phyloP scores from a whole-genome alignment of 2,797 vertebrate species.

The Mastacembelus armatus region DNA sequence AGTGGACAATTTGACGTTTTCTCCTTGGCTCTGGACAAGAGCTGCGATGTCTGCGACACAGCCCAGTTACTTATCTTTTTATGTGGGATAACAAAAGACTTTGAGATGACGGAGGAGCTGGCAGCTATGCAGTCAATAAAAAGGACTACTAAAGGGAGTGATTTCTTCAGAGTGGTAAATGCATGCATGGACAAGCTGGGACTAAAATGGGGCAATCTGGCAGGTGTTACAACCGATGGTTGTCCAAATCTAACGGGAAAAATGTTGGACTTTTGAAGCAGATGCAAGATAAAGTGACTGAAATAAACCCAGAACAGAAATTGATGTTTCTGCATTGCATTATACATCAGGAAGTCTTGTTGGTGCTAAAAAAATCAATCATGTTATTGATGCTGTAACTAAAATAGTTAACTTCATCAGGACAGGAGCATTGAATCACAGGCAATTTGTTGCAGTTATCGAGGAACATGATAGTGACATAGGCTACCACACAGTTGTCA shows the following conservation, averaged over 20 bases:
- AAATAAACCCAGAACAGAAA: too few species aligned
- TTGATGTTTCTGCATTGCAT: too few species aligned
- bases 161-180: constrained; percentile 21
- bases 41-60: neutral
- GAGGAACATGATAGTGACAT: too few species aligned
- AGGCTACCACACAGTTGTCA: too few species aligned
- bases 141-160: neutral
- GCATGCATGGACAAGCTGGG: constrained; percentile 28
- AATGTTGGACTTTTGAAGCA: constrained; percentile 16
- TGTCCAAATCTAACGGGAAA: constrained; percentile 48
- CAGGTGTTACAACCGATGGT: constrained; percentile 32
- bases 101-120: neutral
- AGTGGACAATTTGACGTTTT: too few species aligned
- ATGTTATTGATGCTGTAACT: too few species aligned
- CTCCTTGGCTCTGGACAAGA: constrained; percentile 12
- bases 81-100: neutral
- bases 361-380: too few species aligned
- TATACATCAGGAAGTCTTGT: too few species aligned
- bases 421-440: too few species aligned
- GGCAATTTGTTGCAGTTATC: too few species aligned
- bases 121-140: neutral
- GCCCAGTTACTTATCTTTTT: neutral
- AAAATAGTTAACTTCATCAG: too few species aligned
- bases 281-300: neutral
- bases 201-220: constrained; percentile 27